These are phyloP conservation scores for Leuctra nigra DNA, from an alignment of 2,888 invertebrate genomes.

Conservation along the genomic window DNA sequence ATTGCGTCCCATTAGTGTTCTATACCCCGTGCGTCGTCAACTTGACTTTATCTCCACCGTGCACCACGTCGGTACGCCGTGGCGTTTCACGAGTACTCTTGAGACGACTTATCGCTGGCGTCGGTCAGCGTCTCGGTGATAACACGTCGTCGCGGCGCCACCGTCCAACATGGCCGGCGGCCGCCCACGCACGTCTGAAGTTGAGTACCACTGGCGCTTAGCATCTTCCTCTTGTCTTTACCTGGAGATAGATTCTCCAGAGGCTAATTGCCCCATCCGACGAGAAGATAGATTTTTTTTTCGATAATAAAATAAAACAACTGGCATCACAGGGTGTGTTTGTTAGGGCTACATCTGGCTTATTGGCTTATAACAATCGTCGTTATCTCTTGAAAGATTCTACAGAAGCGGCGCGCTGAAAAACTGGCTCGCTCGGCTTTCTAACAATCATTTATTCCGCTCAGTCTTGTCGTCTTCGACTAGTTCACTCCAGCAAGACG, in stretches of 20 bases:
- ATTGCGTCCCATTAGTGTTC: neutral
- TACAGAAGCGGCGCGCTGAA: neutral
- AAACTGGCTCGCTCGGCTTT: neutral
- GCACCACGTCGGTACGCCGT: too few relatives aligned
- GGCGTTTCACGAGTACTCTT: too few relatives aligned
- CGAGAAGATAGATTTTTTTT: neutral
- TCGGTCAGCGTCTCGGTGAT: too few relatives aligned
- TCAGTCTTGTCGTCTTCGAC: neutral
- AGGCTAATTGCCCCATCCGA: constrained; percentile 8
- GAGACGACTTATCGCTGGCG: too few relatives aligned
- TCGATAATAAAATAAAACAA: neutral
- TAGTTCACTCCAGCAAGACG: neutral
- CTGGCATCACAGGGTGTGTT: neutral
- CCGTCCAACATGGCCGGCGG: too few relatives aligned
- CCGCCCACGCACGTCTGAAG: too few relatives aligned
- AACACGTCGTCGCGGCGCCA: too few relatives aligned
- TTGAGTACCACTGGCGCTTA: neutral
- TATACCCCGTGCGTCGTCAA: neutral
- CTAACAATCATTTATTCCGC: neutral
- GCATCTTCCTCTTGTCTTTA: neutral
- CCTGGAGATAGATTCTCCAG: constrained; percentile 2
- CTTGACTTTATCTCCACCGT: too few relatives aligned
- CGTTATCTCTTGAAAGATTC: neutral
- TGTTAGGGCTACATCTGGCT: neutral
- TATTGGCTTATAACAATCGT: neutral